Evolutionary conservation across 2,888 invertebrate genomes (phyloP), one percentile per base, ranked within the genome.

Genomic region (Eupsilia transversa): DNA sequence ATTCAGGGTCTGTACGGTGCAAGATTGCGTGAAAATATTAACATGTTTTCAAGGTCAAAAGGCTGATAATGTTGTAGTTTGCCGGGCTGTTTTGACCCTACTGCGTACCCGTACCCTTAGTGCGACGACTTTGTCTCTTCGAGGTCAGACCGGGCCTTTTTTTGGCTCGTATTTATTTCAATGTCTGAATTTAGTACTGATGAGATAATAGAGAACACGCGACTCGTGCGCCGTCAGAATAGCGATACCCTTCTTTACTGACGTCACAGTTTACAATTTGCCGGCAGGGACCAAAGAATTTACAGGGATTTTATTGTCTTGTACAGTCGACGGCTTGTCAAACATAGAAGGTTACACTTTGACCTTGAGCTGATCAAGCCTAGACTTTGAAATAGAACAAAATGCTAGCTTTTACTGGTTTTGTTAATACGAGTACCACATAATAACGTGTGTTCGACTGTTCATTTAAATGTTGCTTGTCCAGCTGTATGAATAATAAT

Each of bases 11-110:
- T 59, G 65, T 83, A 71, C 66, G 35, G 57, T 74, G 59, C 67
- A 72, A 69, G 72, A 80, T 84, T 72, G 71, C 74, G 66, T 80
- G 75, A 72, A 75, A 80, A 80, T 84, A 80, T 84, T 80, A 72
- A 83, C 80, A 71, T 74, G 60, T 83, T 83, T 69, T 67, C 74
- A 83, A 74, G 82, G 80, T 66, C 63, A 69, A 35, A 23, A 60
- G 10, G 35, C 52, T 20, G 79, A 78, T 69, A 73, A 72, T 73
- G 38, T 56, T 66, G 41, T 77, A 70, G 73, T 74, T 33, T 77
- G 54, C 63, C 52, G n/a, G 38, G 60, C 80, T 38, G 7, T 72
- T 65, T 65, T 65, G 72, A 78, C 64, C 65, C 72, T 68, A 68
- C 12, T 43, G 27, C 52, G 35, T 76, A 52, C 14, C 57, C 43